A percentile compares a stretch with the other conserved stretches of the same genome.
These are phyloP conservation scores for Esox masquinongy DNA, from an alignment of 2,797 vertebrate genomes.

Conservation along the genomic window DNA sequence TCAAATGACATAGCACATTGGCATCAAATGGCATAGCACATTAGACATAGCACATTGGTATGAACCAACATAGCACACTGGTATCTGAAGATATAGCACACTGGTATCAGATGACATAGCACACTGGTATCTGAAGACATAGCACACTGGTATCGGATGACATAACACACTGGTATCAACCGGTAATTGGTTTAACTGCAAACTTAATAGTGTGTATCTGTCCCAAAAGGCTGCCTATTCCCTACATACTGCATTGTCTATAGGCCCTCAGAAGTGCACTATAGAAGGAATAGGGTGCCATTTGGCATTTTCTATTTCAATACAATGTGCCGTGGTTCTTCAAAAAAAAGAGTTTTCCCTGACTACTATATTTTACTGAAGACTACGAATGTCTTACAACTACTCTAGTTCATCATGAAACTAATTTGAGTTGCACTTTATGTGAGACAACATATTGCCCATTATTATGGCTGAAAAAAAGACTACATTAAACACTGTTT, in stretches of 20 bases:
- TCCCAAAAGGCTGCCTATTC: not conserved
- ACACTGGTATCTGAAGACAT: too few species aligned
- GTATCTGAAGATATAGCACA: too few species aligned
- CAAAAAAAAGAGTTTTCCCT: not conserved
- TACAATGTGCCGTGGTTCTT: not conserved
- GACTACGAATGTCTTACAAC: conserved; percentile 69
- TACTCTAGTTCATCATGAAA: conserved; percentile 69
- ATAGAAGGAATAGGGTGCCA: too few species aligned
- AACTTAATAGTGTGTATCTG: not conserved
- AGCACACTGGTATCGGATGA: too few species aligned
- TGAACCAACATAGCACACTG: too few species aligned
- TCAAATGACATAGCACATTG: not conserved
- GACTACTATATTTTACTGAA: conserved; percentile 47
- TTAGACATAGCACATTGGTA: too few species aligned
- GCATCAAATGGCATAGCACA: too few species aligned
- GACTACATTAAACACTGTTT: conserved; percentile 25
- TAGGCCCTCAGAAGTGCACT: too few species aligned
- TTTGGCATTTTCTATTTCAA: too few species aligned
- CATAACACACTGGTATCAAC: not conserved
- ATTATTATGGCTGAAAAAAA: conserved; percentile 52
- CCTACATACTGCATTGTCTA: too few species aligned
- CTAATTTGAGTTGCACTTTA: conserved; percentile 76
- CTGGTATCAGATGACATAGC: too few species aligned
- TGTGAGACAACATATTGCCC: conserved; percentile 47
- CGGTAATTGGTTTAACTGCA: not conserved